Percentiles rank a stretch among this genome's conserved stretches.
These are phyloP conservation scores for Balaeniceps rex DNA, from an alignment of 2,113 vertebrate genomes.

Conservation along the genomic window DNA sequence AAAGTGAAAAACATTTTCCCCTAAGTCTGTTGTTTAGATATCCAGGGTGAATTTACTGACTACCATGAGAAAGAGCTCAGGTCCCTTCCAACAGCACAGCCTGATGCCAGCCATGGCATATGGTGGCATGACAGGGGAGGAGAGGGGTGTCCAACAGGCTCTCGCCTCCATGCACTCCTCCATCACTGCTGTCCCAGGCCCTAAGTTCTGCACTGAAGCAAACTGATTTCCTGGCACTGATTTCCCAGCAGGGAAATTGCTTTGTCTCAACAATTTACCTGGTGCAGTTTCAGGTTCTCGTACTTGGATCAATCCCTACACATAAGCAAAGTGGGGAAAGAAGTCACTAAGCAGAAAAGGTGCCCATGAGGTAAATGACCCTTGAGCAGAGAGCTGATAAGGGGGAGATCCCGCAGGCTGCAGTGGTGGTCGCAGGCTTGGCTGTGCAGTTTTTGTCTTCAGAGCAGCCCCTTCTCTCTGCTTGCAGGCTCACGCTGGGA, in stretches of 20 bases:
- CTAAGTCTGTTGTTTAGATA: not conserved
- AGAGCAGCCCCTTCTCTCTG: not conserved
- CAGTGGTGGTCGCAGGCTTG: rapidly evolving
- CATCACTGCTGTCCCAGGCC: not conserved
- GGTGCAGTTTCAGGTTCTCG: not conserved
- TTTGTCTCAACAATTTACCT: not conserved
- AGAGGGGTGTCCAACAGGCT: not conserved
- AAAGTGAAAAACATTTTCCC: not conserved
- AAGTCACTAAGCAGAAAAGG: not conserved
- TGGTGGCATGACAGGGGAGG: not conserved
- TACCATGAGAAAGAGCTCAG: not conserved
- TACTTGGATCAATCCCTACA: not conserved
- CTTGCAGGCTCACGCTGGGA: not conserved
- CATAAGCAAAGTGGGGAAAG: rapidly evolving
- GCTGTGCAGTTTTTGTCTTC: not conserved
- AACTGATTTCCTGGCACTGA: not conserved
- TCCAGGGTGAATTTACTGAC: not conserved
- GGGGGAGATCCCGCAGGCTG: not conserved
- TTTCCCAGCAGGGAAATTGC: not conserved
- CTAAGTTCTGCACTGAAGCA: not conserved
- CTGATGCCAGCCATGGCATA: not conserved
- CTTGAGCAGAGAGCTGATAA: not conserved
- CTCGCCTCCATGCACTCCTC: not conserved
- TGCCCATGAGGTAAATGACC: not conserved
- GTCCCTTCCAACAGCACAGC: not conserved